Evolutionary conservation across 2,888 invertebrate species (phyloP).

Genomic region (Ferdinandea cuprea): DNA sequence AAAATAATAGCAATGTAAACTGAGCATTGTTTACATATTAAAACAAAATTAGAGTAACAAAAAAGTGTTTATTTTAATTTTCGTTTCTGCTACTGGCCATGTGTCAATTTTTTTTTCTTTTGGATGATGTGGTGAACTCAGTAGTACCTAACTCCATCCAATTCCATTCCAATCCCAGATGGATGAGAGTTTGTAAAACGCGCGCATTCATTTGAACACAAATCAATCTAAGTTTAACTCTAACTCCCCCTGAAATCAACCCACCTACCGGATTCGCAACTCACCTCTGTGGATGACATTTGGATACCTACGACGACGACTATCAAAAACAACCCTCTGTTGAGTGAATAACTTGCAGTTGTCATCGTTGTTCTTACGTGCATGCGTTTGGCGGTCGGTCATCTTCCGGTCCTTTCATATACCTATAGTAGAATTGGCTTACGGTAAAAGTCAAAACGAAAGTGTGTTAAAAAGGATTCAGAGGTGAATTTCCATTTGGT

Average conservation of each 20-base stretch:
- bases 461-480: too few species aligned
- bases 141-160: slow-evolving; percentile 12
- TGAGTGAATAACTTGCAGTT: background rate
- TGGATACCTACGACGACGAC: slow-evolving; percentile 39
- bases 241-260: background rate
- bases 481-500: slow-evolving; percentile 48
- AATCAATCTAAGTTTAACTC: slow-evolving; percentile 42
- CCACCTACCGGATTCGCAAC: background rate
- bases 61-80: slow-evolving; percentile 54
- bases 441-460: too few species aligned
- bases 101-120: slow-evolving; percentile 33
- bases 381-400: background rate
- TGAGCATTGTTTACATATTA: slow-evolving; percentile 52
- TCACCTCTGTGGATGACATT: slow-evolving; percentile 19
- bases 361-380: background rate
- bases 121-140: slow-evolving; percentile 36
- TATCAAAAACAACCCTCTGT: background rate
- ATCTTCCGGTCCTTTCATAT: background rate
- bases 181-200: slow-evolving; percentile 69
- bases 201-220: slow-evolving; percentile 57
- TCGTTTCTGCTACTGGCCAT: slow-evolving; percentile 27
- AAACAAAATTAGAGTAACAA: slow-evolving; percentile 33
- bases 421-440: background rate
- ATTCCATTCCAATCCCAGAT: too few species aligned
- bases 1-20: slow-evolving; percentile 19